Conservation (phyloP, 2,113 vertebrate species). For the Elephas maximus region DNA sequence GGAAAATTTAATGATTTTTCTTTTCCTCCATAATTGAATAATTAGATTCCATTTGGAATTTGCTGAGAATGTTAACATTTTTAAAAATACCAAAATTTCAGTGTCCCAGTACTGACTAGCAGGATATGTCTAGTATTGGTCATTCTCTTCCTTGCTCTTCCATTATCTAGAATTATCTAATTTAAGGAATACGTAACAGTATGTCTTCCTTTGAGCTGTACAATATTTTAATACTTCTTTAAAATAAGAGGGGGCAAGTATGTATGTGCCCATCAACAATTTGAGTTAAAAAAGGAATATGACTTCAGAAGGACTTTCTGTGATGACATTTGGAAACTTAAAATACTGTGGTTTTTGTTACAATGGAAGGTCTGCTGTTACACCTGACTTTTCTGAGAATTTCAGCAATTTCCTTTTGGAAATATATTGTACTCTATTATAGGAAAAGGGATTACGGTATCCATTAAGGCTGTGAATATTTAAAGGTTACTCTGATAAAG, state of each 20-base stretch:
- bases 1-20: constrained; percentile 81
- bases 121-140: constrained; percentile 84
- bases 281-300: constrained; percentile 50
- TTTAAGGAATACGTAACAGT: constrained; percentile 69
- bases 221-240: constrained; percentile 78
- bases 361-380: constrained; percentile 88
- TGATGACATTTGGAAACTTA: constrained; percentile 72
- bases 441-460: constrained; percentile 87
- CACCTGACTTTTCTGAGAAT: constrained; percentile 80
- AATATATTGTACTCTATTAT: constrained; percentile 77
- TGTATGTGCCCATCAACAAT: constrained; percentile 4
- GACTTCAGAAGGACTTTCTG: constrained; percentile 76
- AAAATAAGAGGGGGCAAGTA: constrained; percentile 21
- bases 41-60: constrained; percentile 84
- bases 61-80: constrained; percentile 82
- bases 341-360: constrained; percentile 74
- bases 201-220: constrained; percentile 83
- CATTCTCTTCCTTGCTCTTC: constrained; percentile 79
- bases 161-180: constrained; percentile 79
- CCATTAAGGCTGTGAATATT: constrained; percentile 87
- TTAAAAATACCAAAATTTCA: constrained; percentile 83
- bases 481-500: constrained; percentile 88
- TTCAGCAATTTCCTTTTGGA: constrained; percentile 85
- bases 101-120: constrained; percentile 86
- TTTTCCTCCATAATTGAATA: constrained; percentile 74